Percentiles rank a stretch among this genome's conserved stretches.
These are phyloP conservation scores for Herpailurus yagouaroundi DNA, from an alignment of 2,113 vertebrate genomes.

Conservation along the genomic window DNA sequence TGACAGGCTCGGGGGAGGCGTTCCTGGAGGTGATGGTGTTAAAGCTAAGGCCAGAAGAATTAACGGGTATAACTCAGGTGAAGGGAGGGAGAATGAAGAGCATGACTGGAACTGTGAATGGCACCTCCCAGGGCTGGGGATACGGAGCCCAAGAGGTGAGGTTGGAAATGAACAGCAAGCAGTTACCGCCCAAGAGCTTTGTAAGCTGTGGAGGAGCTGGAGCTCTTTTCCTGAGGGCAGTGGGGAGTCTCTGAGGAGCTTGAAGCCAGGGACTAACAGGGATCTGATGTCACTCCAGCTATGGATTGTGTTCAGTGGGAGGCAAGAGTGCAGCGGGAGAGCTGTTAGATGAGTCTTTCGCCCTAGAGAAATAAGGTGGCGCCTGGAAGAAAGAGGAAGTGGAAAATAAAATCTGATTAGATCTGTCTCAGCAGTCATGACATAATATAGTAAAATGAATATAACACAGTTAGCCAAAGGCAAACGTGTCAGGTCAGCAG, in stretches of 20 bases:
- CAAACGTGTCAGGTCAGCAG: neutral
- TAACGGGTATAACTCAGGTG: neutral
- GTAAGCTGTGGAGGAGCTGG: neutral
- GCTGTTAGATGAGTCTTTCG: neutral
- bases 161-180: neutral
- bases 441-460: neutral
- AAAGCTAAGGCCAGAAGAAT: neutral
- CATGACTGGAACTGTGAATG: neutral
- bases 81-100: neutral
- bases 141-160: rapidly evolving
- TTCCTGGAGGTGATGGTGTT: neutral
- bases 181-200: neutral
- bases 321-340: neutral
- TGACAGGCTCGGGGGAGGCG: neutral
- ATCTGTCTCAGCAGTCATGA: conserved; percentile 35
- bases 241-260: neutral
- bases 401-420: conserved; percentile 43
- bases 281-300: neutral
- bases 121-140: neutral
- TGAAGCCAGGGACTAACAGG: neutral
- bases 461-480: neutral
- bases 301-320: neutral
- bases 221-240: neutral
- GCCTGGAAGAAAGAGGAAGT: conserved; percentile 18
- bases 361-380: neutral